A percentile compares a stretch with the other conserved stretches of the same genome.
Conservation (phyloP, 2,113 vertebrate genomes). For the Burhinus bistriatus region DNA sequence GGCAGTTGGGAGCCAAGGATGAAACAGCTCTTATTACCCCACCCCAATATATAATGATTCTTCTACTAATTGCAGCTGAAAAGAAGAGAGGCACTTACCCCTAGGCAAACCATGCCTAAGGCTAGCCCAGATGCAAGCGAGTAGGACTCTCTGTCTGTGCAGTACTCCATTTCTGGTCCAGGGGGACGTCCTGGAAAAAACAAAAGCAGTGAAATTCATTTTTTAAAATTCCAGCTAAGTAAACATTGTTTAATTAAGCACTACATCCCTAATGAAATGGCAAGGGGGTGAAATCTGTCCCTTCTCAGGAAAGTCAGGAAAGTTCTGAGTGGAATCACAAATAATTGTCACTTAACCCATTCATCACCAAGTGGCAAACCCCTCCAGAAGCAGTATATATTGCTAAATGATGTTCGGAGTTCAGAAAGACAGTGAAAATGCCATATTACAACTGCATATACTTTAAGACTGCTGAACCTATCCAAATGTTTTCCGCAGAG, state of each 20-base stretch:
- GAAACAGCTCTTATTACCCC: not conserved
- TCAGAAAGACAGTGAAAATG: not conserved
- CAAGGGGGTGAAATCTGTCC: not conserved
- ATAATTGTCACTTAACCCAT: not conserved
- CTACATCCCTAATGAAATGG: not conserved
- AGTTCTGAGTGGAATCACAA: not conserved
- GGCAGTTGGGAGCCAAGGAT: not conserved
- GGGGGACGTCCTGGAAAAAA: slow-evolving; percentile 82
- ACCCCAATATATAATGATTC: not conserved
- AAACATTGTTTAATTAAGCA: not conserved
- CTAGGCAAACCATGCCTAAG: slow-evolving; percentile 97
- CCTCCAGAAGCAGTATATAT: not conserved
- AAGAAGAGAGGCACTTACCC: slow-evolving; percentile 77
- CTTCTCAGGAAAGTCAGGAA: not conserved
- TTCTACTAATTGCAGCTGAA: not conserved
- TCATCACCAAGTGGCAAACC: not conserved
- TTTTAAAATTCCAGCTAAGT: not conserved
- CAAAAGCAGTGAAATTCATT: not conserved
- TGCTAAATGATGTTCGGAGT: not conserved
- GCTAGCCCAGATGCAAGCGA: slow-evolving; percentile 93
- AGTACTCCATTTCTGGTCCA: slow-evolving; percentile 98
- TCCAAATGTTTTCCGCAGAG: not conserved
- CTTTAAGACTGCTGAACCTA: not conserved
- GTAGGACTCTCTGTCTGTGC: slow-evolving; percentile 95
- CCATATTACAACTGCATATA: not conserved